Base-by-base conservation (phyloP, 2,888 invertebrate species). In the Leptothorax acervorum region DNA sequence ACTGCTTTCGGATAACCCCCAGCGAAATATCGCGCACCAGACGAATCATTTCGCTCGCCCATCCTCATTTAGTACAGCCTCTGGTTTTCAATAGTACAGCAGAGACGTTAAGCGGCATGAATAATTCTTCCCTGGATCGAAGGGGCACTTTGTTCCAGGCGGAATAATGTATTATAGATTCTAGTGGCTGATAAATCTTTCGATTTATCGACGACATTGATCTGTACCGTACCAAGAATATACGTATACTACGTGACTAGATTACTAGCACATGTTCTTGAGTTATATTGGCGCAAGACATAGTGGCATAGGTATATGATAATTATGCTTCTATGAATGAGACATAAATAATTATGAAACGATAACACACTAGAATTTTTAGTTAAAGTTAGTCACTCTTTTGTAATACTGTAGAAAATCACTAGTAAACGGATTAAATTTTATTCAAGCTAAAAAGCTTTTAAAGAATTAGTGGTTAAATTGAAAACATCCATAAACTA, bases 151-250 rank as follows among this genome's bases (percentile, higher is more conserved):
- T 81, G 74, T 81, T 73, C 48, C 60, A 60, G 48, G 23, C n/a
- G 48, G 42, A 60, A 62, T 81, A 81, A 81, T 81, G 48, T 74
- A 81, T 81, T 81, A 62, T 74, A 60, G 74, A 81, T 81, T 73
- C 48, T 51, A 74, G 79, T 74, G 42, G 75, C 79, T 81, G 79
- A 81, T 81, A 81, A 81, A 81, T 81, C 79, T 81, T 62, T 60
- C 60, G 79, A 81, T 81, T 81, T 81, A 81, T 81, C 79, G 79
- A 18, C 74, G 79, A 81, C 79, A 81, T 81, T 81, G 79, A 81
- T 81, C 79, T 74, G 60, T 73, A 15, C 48, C 70, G 79, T 60
- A 79, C 57, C 74, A 23, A 28, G 53, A 45, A 81, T 81, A 35
- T 48, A 79, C 48, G 74, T 79, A 48, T n/a, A 71, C 57, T 78